Base-by-base conservation (phyloP, 2,797 vertebrate genomes). In the Rhadinocentrus ornatus region DNA sequence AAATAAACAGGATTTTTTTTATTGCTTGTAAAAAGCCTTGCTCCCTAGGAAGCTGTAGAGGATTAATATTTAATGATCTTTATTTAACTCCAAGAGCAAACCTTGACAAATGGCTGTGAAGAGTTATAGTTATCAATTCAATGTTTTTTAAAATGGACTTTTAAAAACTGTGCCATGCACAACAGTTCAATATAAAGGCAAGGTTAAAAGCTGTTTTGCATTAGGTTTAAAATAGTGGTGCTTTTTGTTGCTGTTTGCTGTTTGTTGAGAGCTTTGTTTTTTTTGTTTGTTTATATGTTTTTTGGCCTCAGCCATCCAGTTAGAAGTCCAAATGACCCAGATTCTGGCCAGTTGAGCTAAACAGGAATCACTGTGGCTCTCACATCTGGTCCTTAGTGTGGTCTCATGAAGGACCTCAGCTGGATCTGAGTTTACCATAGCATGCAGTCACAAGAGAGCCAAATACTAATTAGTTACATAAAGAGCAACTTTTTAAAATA, bases 61-160 rank as follows among this genome's bases (percentile, higher is more conserved):
- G 27, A 77, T 91, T 82, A 89, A 92, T 89, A 87, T 86, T 89
- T 90, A 82, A 89, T 89, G 73, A 69, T 73, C 53, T 70, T 75
- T 62, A n/a, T 77, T 82, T 64, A 61, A 83, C 75, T 82, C 63
- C 64, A 76, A 70, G 64, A 84, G 67, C 65, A 80, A 83, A 83
- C 66, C 68, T 73, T 65, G 32, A 69, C 69, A 78, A 75, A 73
- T 44, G 54, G 31, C 75, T 66, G 60, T 54, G 75, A 82, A 81
- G 34, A 72, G 31, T 4, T 59, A 35, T 22, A 44, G 31, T 75
- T 61, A 73, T 69, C 31, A 72, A 64, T 62, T 63, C 54, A 44
- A 29, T n/a, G 29, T 39, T 71, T 52, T 61, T 64, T 81, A 20
- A 75, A 77, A 64, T 57, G 62, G n/a, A 34, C 65, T 58, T 60